Percentiles rank a stretch among this genome's conserved stretches.
These are phyloP conservation scores for Acrocephalus arundinaceus DNA, from an alignment of 2,113 vertebrate genomes.

Conservation along the genomic window DNA sequence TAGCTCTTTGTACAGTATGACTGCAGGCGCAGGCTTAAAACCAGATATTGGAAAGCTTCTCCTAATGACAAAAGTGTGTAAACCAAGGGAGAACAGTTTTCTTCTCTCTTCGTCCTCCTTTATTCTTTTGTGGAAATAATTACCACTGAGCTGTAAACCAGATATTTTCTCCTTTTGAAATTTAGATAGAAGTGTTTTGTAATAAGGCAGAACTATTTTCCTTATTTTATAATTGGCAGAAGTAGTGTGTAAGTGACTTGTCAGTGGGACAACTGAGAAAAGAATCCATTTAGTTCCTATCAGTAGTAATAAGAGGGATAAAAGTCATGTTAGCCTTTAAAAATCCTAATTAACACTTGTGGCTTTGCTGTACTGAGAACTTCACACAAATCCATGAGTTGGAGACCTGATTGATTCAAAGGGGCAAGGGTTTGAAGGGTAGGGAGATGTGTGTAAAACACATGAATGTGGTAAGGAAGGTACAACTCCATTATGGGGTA, in stretches of 20 bases:
- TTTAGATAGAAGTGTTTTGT: not conserved
- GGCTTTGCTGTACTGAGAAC: not conserved
- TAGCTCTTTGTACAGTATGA: not conserved
- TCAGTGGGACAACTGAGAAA: not conserved
- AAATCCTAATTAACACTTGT: not conserved
- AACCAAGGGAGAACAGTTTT: not conserved
- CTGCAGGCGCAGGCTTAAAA: not conserved
- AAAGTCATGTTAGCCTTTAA: not conserved
- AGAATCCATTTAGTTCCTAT: not conserved
- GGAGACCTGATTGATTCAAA: not conserved
- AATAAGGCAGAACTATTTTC: not conserved
- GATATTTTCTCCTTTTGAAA: not conserved
- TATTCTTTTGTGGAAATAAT: not conserved
- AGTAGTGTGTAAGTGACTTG: not conserved
- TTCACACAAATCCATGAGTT: not conserved
- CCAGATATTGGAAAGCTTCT: not conserved
- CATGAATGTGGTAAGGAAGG: not conserved
- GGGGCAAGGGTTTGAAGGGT: not conserved
- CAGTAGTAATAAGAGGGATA: not conserved
- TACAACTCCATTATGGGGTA: not conserved
- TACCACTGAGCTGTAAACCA: not conserved
- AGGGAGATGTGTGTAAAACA: not conserved
- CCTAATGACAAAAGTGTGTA: not conserved
- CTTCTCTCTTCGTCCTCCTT: not conserved
- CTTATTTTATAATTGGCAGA: not conserved